Conservation (phyloP, 2,888 invertebrate species). For the Ametastegia equiseti region DNA sequence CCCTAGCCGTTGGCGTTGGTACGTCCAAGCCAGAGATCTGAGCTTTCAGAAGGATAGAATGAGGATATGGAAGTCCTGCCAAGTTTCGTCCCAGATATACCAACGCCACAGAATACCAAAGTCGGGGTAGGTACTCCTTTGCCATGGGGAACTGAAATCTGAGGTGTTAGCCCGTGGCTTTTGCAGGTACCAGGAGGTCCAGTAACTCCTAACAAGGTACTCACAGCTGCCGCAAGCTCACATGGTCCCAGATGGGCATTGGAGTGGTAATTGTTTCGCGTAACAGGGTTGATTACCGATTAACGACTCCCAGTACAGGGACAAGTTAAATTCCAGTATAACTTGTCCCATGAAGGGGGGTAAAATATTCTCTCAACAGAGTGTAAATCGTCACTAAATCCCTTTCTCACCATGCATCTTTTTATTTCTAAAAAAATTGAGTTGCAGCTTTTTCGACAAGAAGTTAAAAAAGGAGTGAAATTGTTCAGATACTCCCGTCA, state of each 20-base stretch:
- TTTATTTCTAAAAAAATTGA: too few species aligned
- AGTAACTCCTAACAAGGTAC: background rate
- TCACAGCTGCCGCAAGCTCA: background rate
- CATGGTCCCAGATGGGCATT: too few species aligned
- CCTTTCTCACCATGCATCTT: too few species aligned
- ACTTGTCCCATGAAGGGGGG: background rate
- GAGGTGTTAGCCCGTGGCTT: background rate
- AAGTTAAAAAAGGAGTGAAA: too few species aligned
- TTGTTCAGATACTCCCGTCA: too few species aligned
- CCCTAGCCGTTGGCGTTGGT: background rate
- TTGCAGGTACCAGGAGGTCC: slow-evolving; percentile 36
- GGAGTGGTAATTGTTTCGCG: background rate
- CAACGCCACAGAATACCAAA: background rate
- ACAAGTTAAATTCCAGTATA: background rate
- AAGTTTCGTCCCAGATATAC: background rate
- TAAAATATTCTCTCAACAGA: too few species aligned
- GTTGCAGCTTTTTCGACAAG: too few species aligned
- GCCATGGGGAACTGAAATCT: slow-evolving; percentile 1
- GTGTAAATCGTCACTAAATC: too few species aligned
- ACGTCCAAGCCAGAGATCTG: slow-evolving; percentile 7
- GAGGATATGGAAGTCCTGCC: background rate
- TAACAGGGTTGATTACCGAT: slow-evolving; percentile 54
- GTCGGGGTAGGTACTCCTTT: slow-evolving; percentile 2
- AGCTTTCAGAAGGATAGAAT: slow-evolving; percentile 18
- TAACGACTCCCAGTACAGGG: slow-evolving; percentile 43